Conservation (phyloP, 1,140 invertebrate species). For the Caenorhabditis latens region DNA sequence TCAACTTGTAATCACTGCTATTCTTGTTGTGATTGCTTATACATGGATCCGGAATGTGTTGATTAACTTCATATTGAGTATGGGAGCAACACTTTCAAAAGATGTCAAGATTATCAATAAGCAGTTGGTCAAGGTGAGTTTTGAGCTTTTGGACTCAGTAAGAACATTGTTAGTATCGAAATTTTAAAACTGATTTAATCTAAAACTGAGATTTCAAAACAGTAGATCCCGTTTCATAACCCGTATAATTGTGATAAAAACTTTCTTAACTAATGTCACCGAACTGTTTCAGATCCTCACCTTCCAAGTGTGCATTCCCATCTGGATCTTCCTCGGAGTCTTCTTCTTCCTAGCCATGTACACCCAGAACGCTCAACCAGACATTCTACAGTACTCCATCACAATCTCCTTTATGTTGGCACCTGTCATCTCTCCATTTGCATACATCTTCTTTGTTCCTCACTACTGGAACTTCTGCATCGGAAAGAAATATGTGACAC, state of each 20-base stretch:
- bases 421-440: conserved; percentile 14
- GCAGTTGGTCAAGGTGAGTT: conserved; percentile 21
- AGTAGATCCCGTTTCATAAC: too few species aligned
- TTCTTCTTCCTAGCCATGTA: conserved; percentile 37
- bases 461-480: conserved; percentile 27
- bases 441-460: conserved; percentile 34
- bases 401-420: conserved; percentile 16
- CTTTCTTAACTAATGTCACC: too few species aligned
- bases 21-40: neutral
- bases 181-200: too few species aligned
- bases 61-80: conserved; percentile 9
- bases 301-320: conserved; percentile 34
- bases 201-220: too few species aligned
- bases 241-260: too few species aligned
- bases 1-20: neutral
- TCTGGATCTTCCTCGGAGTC: conserved; percentile 33
- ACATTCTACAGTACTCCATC: conserved; percentile 32
- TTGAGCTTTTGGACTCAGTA: neutral
- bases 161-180: too few species aligned
- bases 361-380: neutral
- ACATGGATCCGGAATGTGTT: conserved; percentile 20
- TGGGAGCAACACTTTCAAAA: conserved; percentile 11
- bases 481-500: conserved; percentile 32
- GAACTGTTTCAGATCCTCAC: neutral
- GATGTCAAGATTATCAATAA: conserved; percentile 32